A percentile compares a stretch with the other conserved stretches of the same genome.
phyloP scores from a whole-genome alignment of 2,797 vertebrate species.

The Pipistrellus pipistrellus region DNA sequence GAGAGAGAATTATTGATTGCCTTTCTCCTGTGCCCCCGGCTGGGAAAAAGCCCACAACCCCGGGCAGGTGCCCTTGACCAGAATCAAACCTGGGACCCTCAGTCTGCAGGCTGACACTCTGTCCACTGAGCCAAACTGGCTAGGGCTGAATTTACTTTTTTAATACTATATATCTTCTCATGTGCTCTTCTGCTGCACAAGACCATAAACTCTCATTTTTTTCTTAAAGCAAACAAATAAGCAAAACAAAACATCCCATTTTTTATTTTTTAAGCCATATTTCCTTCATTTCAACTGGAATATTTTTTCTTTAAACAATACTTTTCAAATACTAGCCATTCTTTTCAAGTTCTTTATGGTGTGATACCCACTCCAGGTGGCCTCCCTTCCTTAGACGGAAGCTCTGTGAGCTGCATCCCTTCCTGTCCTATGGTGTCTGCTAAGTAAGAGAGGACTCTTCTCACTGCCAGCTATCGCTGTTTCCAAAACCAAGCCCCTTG shows the following conservation, averaged over 20 bases:
- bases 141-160: background rate
- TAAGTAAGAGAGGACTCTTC: background rate
- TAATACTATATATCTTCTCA: background rate
- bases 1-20: too few species aligned
- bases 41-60: too few species aligned
- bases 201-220: background rate
- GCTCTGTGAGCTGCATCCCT: too few species aligned
- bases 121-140: too few species aligned
- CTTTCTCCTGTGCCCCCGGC: too few species aligned
- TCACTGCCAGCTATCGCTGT: background rate
- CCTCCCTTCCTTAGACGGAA: background rate
- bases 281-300: background rate
- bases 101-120: too few species aligned
- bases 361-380: background rate
- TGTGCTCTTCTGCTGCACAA: background rate
- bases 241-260: background rate
- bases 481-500: background rate
- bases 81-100: too few species aligned
- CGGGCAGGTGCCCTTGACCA: too few species aligned
- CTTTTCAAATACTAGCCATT: background rate
- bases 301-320: background rate
- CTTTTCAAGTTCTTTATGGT: background rate
- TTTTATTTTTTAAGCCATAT: background rate
- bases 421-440: rapidly evolving
- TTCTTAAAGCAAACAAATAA: background rate